Conservation (phyloP, 2,888 invertebrate genomes). For the Plagodis dolabraria region DNA sequence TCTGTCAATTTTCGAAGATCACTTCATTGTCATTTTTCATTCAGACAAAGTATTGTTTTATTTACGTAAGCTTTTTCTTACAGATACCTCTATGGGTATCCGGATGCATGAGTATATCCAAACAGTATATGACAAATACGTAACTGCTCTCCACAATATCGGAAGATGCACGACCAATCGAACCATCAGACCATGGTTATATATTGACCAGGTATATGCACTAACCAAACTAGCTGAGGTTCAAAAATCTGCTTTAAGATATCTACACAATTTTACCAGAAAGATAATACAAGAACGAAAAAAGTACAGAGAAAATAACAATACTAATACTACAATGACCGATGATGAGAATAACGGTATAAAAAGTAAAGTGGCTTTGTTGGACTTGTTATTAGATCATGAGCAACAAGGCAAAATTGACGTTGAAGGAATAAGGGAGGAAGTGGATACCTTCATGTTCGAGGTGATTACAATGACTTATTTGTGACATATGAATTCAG, state of each 20-base stretch:
- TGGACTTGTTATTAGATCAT: conserved; percentile 86
- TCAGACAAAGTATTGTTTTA: too few relatives aligned
- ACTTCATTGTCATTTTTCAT: too few relatives aligned
- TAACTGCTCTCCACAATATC: conserved; percentile 44
- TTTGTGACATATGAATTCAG: too few relatives aligned
- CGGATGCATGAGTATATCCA: conserved; percentile 60
- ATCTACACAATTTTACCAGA: conserved; percentile 80
- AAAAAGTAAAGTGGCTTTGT: conserved; percentile 83
- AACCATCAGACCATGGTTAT: conserved; percentile 38
- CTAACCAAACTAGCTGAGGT: conserved; percentile 19
- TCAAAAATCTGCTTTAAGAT: conserved; percentile 51
- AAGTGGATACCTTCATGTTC: conserved; percentile 90
- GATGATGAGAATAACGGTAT: conserved; percentile 54
- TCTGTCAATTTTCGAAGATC: too few relatives aligned
- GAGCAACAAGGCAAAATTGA: conserved; percentile 83
- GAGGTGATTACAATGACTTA: too few relatives aligned
- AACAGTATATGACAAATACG: conserved; percentile 67
- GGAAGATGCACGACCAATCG: conserved; percentile 34
- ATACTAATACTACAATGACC: conserved; percentile 24
- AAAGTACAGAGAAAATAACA: conserved; percentile 34
- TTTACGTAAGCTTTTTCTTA: too few relatives aligned
- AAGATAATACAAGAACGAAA: conserved; percentile 73
- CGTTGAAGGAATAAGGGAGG: conserved; percentile 86
- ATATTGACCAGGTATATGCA: conserved; percentile 20
- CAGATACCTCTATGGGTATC: conserved; percentile 83